phyloP scores from a whole-genome alignment of 2,113 vertebrate genomes.

The Phaethon lepturus region DNA sequence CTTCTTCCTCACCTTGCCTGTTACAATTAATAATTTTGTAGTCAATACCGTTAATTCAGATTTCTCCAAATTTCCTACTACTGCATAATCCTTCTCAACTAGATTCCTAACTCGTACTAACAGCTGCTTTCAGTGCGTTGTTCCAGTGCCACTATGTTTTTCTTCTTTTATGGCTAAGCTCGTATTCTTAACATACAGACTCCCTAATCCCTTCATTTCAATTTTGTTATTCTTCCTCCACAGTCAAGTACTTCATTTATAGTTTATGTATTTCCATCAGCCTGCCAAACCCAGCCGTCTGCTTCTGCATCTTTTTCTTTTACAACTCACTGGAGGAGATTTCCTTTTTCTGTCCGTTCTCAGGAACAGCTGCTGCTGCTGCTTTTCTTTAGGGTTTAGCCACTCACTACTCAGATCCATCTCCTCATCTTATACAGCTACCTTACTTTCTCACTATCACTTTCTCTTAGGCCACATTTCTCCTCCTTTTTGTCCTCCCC shows the following conservation, averaged over 20 bases:
- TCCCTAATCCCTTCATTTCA: neutral
- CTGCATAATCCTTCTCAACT: neutral
- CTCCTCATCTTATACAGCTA: neutral
- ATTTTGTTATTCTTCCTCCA: conserved; percentile 5
- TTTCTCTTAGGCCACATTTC: neutral
- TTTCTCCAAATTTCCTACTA: neutral
- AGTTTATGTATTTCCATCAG: neutral
- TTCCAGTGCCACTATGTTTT: neutral
- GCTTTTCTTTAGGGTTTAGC: neutral
- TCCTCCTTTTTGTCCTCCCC: neutral
- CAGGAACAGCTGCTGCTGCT: neutral
- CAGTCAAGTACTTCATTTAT: neutral
- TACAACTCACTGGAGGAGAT: neutral
- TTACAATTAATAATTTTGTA: neutral
- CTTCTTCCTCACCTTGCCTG: neutral
- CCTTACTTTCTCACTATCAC: neutral
- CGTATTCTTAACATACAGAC: neutral
- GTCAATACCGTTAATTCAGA: neutral
- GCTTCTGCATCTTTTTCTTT: neutral
- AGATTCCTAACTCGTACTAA: neutral
- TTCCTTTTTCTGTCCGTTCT: neutral
- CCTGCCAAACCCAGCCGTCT: neutral
- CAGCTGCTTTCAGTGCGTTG: neutral
- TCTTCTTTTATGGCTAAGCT: neutral
- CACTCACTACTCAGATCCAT: neutral